phyloP scores from a whole-genome alignment of 1,140 invertebrate species.

The Argopecten irradians region DNA sequence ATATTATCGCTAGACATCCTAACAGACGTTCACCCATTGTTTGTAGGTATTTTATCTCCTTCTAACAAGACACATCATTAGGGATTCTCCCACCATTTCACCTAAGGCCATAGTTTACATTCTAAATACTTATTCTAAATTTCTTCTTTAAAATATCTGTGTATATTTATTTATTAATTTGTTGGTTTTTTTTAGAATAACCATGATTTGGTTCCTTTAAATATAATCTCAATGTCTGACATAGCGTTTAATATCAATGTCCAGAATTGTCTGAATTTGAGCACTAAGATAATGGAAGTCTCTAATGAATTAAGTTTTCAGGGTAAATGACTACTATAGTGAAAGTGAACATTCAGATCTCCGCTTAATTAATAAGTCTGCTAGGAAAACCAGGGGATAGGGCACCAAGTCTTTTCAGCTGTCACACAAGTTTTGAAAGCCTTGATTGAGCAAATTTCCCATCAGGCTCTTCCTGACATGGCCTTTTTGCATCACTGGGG shows the following conservation, averaged over 20 bases:
- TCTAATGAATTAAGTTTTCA: constrained; percentile 39
- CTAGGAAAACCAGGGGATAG: constrained; percentile 27
- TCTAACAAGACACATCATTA: neutral
- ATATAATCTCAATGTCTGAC: constrained; percentile 31
- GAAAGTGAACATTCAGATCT: constrained; percentile 30
- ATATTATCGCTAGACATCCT: neutral
- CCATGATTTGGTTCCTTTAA: constrained; percentile 27
- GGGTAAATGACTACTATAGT: constrained; percentile 31
- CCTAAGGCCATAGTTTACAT: neutral
- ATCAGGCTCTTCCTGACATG: constrained; percentile 37
- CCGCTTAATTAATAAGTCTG: constrained; percentile 46
- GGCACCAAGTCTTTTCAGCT: constrained; percentile 35
- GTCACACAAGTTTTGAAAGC: constrained; percentile 45
- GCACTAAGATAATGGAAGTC: constrained; percentile 33
- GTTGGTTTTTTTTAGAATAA: constrained; percentile 43
- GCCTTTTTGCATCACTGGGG: constrained; percentile 31
- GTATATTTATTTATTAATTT: constrained; percentile 29
- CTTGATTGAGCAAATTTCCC: constrained; percentile 49
- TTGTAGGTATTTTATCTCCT: neutral
- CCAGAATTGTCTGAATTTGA: constrained; percentile 28
- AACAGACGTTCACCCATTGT: constrained; percentile 2
- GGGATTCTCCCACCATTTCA: neutral
- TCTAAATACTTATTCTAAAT: neutral
- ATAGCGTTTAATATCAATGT: constrained; percentile 38
- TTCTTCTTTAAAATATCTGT: neutral